These are phyloP conservation scores for Dioctria linearis DNA, from an alignment of 2,888 invertebrate genomes.

Conservation along the genomic window DNA sequence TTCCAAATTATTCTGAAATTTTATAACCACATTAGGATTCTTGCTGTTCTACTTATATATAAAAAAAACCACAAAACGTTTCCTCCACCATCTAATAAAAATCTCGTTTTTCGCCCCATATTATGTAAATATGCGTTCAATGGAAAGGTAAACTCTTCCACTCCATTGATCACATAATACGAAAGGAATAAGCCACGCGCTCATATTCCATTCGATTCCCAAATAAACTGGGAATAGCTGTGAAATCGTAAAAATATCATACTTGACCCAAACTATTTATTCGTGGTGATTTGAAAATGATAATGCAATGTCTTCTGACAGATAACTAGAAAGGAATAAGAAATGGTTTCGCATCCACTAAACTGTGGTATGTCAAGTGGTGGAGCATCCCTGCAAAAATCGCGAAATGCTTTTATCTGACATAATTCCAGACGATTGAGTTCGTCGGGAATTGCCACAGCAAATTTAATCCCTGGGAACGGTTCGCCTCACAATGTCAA, in stretches of 20 bases:
- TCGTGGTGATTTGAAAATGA: neutral
- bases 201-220: slow-evolving; percentile 20
- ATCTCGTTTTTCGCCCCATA: no score
- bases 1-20: no score
- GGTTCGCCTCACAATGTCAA: slow-evolving; percentile 52
- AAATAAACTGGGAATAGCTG: slow-evolving; percentile 10
- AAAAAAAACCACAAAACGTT: no score
- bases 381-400: slow-evolving; percentile 36
- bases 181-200: slow-evolving; percentile 36
- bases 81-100: no score
- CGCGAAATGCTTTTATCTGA: slow-evolving; percentile 57
- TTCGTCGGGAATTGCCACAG: slow-evolving; percentile 56
- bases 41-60: no score
- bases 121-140: no score
- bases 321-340: slow-evolving; percentile 4
- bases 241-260: slow-evolving; percentile 20
- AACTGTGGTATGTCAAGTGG: slow-evolving; percentile 35
- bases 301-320: neutral
- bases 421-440: slow-evolving; percentile 58
- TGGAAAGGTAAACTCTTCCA: slow-evolving; percentile 13
- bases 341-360: slow-evolving; percentile 16
- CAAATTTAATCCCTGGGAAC: slow-evolving; percentile 54
- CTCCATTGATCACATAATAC: slow-evolving; percentile 19
- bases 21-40: no score
- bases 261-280: slow-evolving; percentile 4